Evolutionary conservation across 1,140 invertebrate species (phyloP).

Genomic region (Micrasema minimum): DNA sequence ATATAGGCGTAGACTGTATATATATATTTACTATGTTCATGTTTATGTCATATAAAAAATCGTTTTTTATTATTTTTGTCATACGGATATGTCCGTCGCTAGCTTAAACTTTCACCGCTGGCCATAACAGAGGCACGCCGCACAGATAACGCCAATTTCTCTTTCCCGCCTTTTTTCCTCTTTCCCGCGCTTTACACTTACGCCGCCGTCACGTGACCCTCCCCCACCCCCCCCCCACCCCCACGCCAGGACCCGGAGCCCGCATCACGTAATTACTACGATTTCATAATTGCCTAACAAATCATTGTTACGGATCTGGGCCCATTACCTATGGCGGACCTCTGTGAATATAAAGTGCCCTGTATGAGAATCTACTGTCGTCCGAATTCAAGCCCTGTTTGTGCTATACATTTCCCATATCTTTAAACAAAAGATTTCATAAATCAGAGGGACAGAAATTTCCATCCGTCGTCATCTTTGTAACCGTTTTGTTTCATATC

Average conservation of each 20-base stretch:
- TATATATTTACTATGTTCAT: too few species aligned
- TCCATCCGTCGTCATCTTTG: too few species aligned
- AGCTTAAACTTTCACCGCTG: slow-evolving; percentile 16
- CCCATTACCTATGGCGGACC: slow-evolving; percentile 34
- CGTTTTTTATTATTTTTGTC: too few species aligned
- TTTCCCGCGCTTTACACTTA: slow-evolving; percentile 34
- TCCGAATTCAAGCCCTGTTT: neutral
- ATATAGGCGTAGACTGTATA: too few species aligned
- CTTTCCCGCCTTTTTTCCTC: slow-evolving; percentile 22
- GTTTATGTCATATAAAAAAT: too few species aligned
- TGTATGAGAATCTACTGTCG: neutral
- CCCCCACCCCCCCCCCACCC: too few species aligned
- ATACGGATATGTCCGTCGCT: neutral
- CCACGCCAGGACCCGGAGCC: slow-evolving; percentile 17
- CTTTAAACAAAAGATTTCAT: too few species aligned
- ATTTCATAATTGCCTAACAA: slow-evolving; percentile 48
- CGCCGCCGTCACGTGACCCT: slow-evolving; percentile 14
- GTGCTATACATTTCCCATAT: neutral
- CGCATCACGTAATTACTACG: slow-evolving; percentile 47
- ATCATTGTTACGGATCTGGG: slow-evolving; percentile 43
- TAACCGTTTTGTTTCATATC: too few species aligned
- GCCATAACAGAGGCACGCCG: slow-evolving; percentile 19
- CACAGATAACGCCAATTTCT: slow-evolving; percentile 13
- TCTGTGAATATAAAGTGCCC: slow-evolving; percentile 41
- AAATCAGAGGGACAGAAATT: too few species aligned